Conservation (phyloP, 1,140 invertebrate genomes). For the Drosophila rhopaloa region DNA sequence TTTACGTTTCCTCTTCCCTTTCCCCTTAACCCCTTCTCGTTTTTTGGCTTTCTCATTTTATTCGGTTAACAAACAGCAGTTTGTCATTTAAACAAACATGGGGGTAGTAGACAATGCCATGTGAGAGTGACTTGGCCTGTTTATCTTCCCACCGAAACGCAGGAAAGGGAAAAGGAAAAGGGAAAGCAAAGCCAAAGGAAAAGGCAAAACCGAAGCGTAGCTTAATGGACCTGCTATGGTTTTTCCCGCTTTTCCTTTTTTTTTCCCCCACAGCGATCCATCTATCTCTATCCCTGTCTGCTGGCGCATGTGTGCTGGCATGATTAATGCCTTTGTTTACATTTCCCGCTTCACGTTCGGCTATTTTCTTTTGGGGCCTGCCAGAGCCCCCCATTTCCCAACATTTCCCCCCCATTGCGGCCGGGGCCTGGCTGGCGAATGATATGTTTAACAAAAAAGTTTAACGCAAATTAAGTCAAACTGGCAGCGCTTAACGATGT, state of each 20-base stretch:
- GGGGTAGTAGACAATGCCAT: background rate
- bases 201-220: constrained; percentile 14
- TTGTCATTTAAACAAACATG: constrained; percentile 68
- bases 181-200: background rate
- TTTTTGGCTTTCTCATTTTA: constrained; percentile 33
- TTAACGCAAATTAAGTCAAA: constrained; percentile 83
- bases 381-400: background rate
- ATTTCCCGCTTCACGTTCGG: constrained; percentile 61
- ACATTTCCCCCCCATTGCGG: background rate
- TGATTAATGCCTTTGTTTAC: constrained; percentile 82
- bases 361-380: constrained; percentile 29
- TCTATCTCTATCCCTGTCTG: constrained; percentile 33
- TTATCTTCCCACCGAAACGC: constrained; percentile 41
- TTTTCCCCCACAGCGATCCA: constrained; percentile 11
- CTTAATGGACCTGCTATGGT: constrained; percentile 41
- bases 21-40: background rate
- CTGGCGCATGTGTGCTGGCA: constrained; percentile 63
- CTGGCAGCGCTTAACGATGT: constrained; percentile 81
- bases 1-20: constrained; percentile 5
- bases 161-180: background rate
- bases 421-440: constrained; percentile 51
- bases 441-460: constrained; percentile 81
- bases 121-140: constrained; percentile 54
- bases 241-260: background rate
- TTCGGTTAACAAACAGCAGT: constrained; percentile 59